phyloP scores from a whole-genome alignment of 2,113 vertebrate species.

The Pterocles burchelli region DNA sequence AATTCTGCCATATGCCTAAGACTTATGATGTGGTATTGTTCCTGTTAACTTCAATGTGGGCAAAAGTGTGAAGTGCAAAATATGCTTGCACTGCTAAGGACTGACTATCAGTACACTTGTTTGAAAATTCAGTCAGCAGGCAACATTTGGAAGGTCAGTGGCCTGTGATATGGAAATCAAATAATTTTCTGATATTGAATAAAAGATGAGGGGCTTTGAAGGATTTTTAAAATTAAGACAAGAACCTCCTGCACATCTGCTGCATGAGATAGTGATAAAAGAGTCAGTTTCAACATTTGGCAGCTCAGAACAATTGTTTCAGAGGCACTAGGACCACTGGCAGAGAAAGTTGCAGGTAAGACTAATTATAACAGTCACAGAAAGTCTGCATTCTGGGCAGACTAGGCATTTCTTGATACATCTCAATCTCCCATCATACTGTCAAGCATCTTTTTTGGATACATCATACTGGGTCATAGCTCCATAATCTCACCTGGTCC shows the following conservation, averaged over 20 bases:
- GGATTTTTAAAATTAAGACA: background rate
- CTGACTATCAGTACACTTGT: background rate
- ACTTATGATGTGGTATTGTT: background rate
- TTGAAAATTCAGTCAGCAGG: background rate
- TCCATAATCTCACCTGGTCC: background rate
- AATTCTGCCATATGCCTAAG: background rate
- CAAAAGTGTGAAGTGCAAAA: slow-evolving; percentile 11
- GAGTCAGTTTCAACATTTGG: background rate
- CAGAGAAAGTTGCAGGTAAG: background rate
- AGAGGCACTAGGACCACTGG: background rate
- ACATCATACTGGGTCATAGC: background rate
- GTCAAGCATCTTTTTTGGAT: background rate
- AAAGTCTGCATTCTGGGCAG: background rate
- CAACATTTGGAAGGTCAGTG: background rate
- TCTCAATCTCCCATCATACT: background rate
- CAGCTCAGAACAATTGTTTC: background rate
- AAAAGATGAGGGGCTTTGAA: background rate
- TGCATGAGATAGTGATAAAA: background rate
- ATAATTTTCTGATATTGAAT: background rate
- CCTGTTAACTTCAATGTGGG: background rate
- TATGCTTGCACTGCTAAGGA: background rate
- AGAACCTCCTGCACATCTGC: background rate
- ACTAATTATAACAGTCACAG: background rate
- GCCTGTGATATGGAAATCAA: background rate
- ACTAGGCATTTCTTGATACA: background rate